phyloP scores from a whole-genome alignment of 2,888 invertebrate species.

The Microplitis manilae region DNA sequence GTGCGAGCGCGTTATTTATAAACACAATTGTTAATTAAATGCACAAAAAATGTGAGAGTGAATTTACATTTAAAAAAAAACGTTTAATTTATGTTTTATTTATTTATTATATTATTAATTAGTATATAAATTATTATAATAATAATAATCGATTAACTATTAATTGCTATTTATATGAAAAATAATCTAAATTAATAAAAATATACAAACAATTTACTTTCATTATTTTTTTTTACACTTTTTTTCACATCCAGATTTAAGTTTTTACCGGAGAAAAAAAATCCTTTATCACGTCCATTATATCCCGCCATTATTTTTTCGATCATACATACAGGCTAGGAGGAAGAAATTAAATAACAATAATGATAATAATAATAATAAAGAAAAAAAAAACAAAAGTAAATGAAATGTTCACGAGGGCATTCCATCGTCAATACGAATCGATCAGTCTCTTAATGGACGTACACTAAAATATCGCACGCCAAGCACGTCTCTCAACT shows the following conservation, averaged over 20 bases:
- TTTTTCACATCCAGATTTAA: neutral
- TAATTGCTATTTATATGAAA: neutral
- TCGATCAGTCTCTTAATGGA: conserved; percentile 39
- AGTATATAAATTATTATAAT: conserved; percentile 9
- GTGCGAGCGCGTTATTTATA: conserved; percentile 36
- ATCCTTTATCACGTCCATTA: neutral
- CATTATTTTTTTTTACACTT: neutral
- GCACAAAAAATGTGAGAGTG: conserved; percentile 36
- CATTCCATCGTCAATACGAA: conserved; percentile 30
- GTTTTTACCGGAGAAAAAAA: neutral
- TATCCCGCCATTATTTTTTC: neutral
- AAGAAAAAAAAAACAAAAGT: conserved; percentile 11
- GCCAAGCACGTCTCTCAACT: conserved; percentile 36
- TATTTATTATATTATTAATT: conserved; percentile 21
- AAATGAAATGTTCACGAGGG: conserved; percentile 18
- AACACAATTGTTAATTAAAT: conserved; percentile 37
- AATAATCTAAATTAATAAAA: neutral
- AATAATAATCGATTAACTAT: neutral
- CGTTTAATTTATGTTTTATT: conserved; percentile 30
- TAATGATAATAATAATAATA: conserved; percentile 9
- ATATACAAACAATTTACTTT: neutral
- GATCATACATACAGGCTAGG: neutral
- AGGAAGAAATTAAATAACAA: conserved; percentile 7
- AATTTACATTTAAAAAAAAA: neutral
- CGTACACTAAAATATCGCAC: conserved; percentile 38